These are phyloP conservation scores for Axinella damicornis DNA, from an alignment of 37 sponge, comb jelly and placozoan genomes.

Conservation along the genomic window DNA sequence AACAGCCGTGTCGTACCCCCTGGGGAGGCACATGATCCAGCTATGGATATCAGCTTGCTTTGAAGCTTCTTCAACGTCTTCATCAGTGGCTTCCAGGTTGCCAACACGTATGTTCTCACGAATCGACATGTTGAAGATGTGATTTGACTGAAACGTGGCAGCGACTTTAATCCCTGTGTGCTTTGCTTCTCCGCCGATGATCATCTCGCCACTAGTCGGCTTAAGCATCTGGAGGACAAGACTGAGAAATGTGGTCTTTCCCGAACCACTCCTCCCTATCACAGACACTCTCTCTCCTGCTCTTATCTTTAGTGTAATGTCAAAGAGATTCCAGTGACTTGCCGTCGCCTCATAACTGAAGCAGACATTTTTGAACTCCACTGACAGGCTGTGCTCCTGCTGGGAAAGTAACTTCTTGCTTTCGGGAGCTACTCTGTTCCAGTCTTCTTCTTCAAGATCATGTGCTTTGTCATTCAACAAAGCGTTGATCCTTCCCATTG, in stretches of 20 bases:
- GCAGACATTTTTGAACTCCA: constrained; percentile 49
- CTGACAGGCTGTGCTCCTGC: not conserved
- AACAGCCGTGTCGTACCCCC: constrained; percentile 61
- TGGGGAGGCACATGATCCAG: constrained; percentile 55
- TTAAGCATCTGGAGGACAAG: constrained; percentile 48
- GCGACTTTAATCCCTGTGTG: constrained; percentile 20
- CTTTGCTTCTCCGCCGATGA: constrained; percentile 16
- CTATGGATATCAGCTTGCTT: constrained; percentile 43
- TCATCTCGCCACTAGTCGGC: constrained; percentile 54
- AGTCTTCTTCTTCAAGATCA: not conserved
- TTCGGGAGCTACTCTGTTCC: not conserved
- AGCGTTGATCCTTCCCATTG: constrained; percentile 50
- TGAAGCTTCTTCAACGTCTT: constrained; percentile 52
- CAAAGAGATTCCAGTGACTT: constrained; percentile 67
- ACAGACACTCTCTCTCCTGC: constrained; percentile 61
- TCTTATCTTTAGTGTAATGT: constrained; percentile 43
- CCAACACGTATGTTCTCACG: constrained; percentile 65
- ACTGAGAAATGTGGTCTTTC: constrained; percentile 77
- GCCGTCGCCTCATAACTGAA: constrained; percentile 49
- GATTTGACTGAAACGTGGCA: constrained; percentile 45
- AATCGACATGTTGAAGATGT: constrained; percentile 62
- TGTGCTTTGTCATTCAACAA: constrained; percentile 7
- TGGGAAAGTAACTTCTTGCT: no score
- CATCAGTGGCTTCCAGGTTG: constrained; percentile 27
- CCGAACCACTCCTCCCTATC: constrained; percentile 71